phyloP scores from a whole-genome alignment of 2,888 invertebrate genomes.

The Synanthedon vespiformis region DNA sequence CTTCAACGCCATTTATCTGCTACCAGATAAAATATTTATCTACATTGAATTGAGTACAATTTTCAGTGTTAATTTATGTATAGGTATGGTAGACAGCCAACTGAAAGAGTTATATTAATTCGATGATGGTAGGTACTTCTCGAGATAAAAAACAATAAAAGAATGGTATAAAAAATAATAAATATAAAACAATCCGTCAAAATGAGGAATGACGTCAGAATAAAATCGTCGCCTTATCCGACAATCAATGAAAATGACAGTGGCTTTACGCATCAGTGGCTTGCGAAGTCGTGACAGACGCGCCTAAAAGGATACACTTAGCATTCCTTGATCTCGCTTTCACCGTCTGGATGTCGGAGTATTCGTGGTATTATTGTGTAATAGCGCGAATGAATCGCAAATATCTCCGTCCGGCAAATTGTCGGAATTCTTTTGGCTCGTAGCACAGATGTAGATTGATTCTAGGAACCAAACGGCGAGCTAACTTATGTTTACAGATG shows the following conservation, averaged over 20 bases:
- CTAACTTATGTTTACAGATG: too few relatives aligned
- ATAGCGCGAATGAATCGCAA: neutral
- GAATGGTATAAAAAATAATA: too few relatives aligned
- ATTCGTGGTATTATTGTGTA: constrained; percentile 5
- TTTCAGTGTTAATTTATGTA: too few relatives aligned
- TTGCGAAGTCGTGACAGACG: constrained; percentile 5
- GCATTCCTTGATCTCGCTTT: constrained; percentile 10
- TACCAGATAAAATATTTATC: too few relatives aligned
- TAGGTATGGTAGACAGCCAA: too few relatives aligned
- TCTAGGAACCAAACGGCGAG: neutral
- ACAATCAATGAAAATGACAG: constrained; percentile 6
- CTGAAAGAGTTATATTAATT: too few relatives aligned
- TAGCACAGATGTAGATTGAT: neutral
- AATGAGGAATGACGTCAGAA: too few relatives aligned
- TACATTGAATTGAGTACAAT: too few relatives aligned
- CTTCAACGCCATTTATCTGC: too few relatives aligned
- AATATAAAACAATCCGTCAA: too few relatives aligned
- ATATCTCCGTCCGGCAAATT: neutral
- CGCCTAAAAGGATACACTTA: constrained; percentile 9
- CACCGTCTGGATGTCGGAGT: constrained; percentile 6
- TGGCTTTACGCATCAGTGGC: constrained; percentile 7
- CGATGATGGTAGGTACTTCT: too few relatives aligned
- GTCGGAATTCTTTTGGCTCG: neutral
- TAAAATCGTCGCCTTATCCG: neutral
- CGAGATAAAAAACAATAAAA: too few relatives aligned